phyloP scores from a whole-genome alignment of 1,140 invertebrate species.

The Anthonomus grandis region DNA sequence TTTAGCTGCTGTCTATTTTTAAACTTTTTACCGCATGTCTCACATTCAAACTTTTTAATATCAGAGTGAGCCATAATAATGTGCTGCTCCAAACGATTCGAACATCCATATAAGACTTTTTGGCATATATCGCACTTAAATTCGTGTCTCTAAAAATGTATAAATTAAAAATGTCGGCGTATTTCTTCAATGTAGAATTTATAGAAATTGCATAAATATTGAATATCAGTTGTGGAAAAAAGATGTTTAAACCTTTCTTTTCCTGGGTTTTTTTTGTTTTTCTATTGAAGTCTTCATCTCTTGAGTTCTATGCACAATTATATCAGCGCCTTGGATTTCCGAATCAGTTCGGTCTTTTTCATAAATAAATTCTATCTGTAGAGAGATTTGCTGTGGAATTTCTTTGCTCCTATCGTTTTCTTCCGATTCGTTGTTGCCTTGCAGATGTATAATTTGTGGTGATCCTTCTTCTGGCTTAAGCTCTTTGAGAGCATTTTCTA shows the following conservation, averaged over 20 bases:
- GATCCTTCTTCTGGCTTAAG: too few relatives aligned
- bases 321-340: too few relatives aligned
- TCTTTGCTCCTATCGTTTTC: not conserved
- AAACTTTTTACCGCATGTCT: conserved; percentile 15
- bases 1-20: conserved; percentile 13
- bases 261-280: not conserved
- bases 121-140: conserved; percentile 18
- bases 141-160: conserved; percentile 10
- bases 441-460: not conserved
- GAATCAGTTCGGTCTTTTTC: too few relatives aligned
- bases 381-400: not conserved
- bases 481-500: not conserved
- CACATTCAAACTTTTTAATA: conserved; percentile 11
- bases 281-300: too few relatives aligned
- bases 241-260: conserved; percentile 1
- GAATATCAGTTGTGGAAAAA: not conserved
- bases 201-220: not conserved
- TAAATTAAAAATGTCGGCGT: too few relatives aligned
- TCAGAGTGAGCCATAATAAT: conserved; percentile 16
- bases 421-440: not conserved
- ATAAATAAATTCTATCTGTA: not conserved
- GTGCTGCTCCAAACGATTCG: conserved; percentile 15
- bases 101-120: conserved; percentile 14
- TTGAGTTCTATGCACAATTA: too few relatives aligned
- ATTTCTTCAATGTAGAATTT: too few relatives aligned